These are phyloP conservation scores for Manacus vitellinus DNA, from an alignment of 2,113 vertebrate species.

Conservation along the genomic window DNA sequence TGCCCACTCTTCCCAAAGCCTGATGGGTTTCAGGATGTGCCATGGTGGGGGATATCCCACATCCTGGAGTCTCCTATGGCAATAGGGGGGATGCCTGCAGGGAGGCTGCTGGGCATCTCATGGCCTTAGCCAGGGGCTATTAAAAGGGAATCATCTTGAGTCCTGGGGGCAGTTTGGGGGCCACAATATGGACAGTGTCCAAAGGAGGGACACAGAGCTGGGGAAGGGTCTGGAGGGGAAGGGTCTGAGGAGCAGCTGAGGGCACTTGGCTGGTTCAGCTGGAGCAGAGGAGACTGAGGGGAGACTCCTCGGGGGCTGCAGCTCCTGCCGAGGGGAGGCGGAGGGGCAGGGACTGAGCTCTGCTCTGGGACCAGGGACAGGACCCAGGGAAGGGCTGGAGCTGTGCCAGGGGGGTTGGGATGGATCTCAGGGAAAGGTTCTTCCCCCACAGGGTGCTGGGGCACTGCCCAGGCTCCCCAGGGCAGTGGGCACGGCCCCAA, in stretches of 20 bases:
- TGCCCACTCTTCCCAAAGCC: not conserved
- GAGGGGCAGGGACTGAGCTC: not conserved
- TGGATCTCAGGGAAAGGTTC: not conserved
- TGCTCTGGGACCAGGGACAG: not conserved
- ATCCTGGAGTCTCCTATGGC: not conserved
- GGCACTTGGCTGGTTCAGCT: not conserved
- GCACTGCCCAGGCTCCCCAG: not conserved
- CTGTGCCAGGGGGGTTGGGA: not conserved
- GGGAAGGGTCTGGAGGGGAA: not conserved
- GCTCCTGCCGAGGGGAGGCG: not conserved
- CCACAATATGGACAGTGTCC: not conserved
- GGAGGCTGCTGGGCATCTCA: not conserved
- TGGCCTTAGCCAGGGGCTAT: not conserved
- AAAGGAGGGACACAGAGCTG: not conserved
- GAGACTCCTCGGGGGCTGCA: not conserved
- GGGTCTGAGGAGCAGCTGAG: not conserved
- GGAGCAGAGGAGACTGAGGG: not conserved
- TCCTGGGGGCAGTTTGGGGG: not conserved
- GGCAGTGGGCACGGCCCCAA: not conserved
- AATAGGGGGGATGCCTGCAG: not conserved
- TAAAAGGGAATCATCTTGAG: not conserved
- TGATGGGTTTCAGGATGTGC: accelerated
- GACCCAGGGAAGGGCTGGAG: not conserved
- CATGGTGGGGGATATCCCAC: not conserved
- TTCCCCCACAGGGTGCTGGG: not conserved